These are phyloP conservation scores for Drosophila santomea DNA, from an alignment of 1,140 invertebrate species.

Conservation along the genomic window DNA sequence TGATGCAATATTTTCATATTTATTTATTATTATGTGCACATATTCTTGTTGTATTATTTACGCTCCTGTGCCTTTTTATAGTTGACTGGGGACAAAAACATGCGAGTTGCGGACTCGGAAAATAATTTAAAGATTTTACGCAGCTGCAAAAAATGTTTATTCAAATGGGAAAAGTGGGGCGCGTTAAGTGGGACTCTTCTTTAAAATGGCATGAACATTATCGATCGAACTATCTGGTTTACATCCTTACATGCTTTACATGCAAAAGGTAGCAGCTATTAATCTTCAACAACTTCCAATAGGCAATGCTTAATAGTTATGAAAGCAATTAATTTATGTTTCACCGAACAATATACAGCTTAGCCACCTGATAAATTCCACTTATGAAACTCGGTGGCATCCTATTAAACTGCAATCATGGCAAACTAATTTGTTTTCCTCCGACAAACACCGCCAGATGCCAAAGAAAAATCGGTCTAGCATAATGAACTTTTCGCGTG, in stretches of 20 bases:
- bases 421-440: slow-evolving; percentile 60
- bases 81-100: slow-evolving; percentile 51
- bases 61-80: slow-evolving; percentile 68
- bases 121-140: slow-evolving; percentile 44
- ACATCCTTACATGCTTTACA: no score
- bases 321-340: slow-evolving; percentile 20
- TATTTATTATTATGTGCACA: slow-evolving; percentile 56
- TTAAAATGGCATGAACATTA: neutral
- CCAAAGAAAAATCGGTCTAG: slow-evolving; percentile 37
- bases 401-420: slow-evolving; percentile 63
- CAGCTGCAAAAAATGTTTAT: slow-evolving; percentile 1
- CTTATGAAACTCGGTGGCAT: slow-evolving; percentile 42
- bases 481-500: slow-evolving; percentile 77
- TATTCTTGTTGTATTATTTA: slow-evolving; percentile 68
- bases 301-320: slow-evolving; percentile 6
- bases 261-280: no score
- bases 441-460: slow-evolving; percentile 55
- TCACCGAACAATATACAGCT: neutral
- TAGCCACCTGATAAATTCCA: slow-evolving; percentile 35
- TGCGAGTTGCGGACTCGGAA: slow-evolving; percentile 17
- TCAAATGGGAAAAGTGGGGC: slow-evolving; percentile 4
- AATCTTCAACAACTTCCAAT: neutral
- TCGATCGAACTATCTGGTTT: neutral
- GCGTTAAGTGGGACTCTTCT: no score
- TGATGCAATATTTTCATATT: slow-evolving; percentile 70